phyloP scores from a whole-genome alignment of 2,888 invertebrate genomes.

The Harpagoxenus sublaevis region DNA sequence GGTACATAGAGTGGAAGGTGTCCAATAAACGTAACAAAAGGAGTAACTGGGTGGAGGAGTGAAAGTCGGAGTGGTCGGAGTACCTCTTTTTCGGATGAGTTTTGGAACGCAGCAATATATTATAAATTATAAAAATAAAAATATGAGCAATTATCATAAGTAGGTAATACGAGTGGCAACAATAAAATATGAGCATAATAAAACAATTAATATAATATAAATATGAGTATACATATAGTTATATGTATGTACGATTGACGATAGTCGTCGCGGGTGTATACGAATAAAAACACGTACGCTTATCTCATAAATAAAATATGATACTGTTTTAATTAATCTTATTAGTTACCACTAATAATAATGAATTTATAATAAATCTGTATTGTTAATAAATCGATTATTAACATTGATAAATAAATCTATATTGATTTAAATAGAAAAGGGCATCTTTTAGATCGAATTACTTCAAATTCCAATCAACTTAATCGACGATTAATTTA shows the following conservation, averaged over 20 bases:
- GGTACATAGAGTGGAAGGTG: neutral
- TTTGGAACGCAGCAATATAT: neutral
- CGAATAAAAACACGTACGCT: too few species aligned
- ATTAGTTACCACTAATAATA: neutral
- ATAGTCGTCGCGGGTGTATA: too few species aligned
- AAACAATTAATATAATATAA: too few species aligned
- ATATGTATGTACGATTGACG: too few species aligned
- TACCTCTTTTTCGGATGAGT: neutral
- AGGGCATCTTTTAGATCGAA: neutral
- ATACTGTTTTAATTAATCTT: neutral
- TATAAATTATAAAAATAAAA: neutral
- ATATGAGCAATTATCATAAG: too few species aligned
- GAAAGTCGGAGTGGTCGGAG: neutral
- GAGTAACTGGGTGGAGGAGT: neutral
- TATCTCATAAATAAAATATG: neutral
- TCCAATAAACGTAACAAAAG: neutral
- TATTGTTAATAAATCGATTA: too few species aligned
- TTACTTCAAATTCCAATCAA: neutral
- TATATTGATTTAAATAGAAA: neutral
- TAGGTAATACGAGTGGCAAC: too few species aligned
- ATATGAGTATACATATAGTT: too few species aligned
- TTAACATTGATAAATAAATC: neutral
- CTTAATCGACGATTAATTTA: neutral
- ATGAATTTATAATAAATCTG: too few species aligned
- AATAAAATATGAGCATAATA: too few species aligned